Percentiles rank a stretch among this genome's conserved stretches.
These are phyloP conservation scores for Acanthiza pusilla DNA, from an alignment of 2,797 vertebrate genomes.

Conservation along the genomic window DNA sequence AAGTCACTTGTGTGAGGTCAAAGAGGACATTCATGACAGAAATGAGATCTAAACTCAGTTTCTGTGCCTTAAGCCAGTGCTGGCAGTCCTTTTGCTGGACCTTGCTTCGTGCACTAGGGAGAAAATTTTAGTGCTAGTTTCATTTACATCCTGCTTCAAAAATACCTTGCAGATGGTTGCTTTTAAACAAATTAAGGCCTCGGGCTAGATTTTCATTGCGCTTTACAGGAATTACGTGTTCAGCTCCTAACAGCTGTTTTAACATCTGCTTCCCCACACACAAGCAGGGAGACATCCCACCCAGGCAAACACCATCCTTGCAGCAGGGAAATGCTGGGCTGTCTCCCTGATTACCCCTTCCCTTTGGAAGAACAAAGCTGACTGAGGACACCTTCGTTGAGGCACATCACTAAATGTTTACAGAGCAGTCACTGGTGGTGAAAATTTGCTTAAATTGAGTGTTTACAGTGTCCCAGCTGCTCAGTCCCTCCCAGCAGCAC, in stretches of 20 bases:
- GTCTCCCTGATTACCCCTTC: not conserved
- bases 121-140: not conserved
- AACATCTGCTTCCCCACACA: not conserved
- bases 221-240: not conserved
- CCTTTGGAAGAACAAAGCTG: not conserved
- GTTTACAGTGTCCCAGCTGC: not conserved
- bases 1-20: slow-evolving; percentile 9
- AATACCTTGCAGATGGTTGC: slow-evolving; percentile 16
- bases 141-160: not conserved
- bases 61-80: not conserved
- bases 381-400: not conserved
- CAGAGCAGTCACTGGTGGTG: not conserved
- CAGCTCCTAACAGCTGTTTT: slow-evolving; percentile 1
- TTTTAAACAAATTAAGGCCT: slow-evolving; percentile 31
- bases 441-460: not conserved
- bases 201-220: not conserved
- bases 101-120: not conserved
- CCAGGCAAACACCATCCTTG: not conserved
- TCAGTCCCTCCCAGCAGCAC: not conserved
- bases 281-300: not conserved
- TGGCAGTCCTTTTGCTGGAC: not conserved
- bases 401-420: not conserved
- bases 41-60: not conserved
- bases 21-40: not conserved
- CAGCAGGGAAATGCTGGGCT: not conserved